A percentile compares a stretch with the other conserved stretches of the same genome.
Conservation (phyloP, 2,888 invertebrate species). For the Leucozona laternaria region DNA sequence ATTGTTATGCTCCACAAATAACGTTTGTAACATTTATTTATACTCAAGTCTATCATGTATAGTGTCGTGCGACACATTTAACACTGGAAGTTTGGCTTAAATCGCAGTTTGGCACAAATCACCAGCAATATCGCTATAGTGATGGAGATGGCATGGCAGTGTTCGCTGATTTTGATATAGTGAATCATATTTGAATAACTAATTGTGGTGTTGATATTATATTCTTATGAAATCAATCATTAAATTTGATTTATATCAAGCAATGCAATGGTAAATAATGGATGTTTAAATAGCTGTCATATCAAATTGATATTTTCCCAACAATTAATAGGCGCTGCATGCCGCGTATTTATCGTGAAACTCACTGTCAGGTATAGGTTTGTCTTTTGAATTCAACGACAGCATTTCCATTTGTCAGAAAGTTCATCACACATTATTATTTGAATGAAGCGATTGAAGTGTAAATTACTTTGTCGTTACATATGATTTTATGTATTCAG, state of each 20-base stretch:
- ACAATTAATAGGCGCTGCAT: not conserved
- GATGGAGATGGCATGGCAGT: not conserved
- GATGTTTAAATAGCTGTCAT: not conserved
- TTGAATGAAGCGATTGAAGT: not conserved
- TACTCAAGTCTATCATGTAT: not conserved
- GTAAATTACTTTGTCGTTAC: too few relatives aligned
- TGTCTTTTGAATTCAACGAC: not conserved
- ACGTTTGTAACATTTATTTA: constrained; percentile 20
- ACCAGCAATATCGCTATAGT: not conserved
- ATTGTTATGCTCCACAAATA: constrained; percentile 48
- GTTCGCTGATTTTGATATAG: not conserved
- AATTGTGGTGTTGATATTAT: not conserved
- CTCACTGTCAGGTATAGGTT: too few relatives aligned
- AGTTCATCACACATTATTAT: too few relatives aligned
- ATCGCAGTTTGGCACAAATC: not conserved
- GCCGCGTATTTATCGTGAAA: not conserved
- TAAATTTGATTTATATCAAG: not conserved
- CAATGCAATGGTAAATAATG: not conserved
- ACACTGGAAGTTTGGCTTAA: not conserved
- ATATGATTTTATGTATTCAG: too few relatives aligned
- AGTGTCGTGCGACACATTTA: constrained; percentile 16
- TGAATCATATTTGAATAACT: not conserved
- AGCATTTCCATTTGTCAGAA: not conserved
- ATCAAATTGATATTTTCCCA: not conserved
- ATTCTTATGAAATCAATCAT: not conserved